Evolutionary conservation across 2,113 vertebrate genomes (phyloP).

Genomic region (Malurus alboscapulatus): DNA sequence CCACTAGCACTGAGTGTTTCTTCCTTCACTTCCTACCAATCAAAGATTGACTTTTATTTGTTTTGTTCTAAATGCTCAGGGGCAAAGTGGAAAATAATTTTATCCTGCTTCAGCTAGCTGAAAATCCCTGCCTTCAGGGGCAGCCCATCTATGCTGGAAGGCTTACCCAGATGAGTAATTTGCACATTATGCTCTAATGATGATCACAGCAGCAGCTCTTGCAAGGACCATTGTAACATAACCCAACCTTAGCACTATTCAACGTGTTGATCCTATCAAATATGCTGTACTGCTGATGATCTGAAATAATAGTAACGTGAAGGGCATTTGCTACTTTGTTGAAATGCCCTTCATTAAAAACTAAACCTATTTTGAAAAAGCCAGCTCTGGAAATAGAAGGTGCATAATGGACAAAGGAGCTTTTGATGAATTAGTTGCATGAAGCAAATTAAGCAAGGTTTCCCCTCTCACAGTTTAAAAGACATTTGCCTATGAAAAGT

Average conservation of each 20-base stretch:
- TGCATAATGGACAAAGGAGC: rapidly evolving
- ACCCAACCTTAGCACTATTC: neutral
- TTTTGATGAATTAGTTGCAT: neutral
- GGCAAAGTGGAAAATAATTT: neutral
- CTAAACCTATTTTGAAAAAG: neutral
- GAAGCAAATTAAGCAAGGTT: neutral
- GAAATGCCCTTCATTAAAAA: neutral
- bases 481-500: neutral
- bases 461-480: neutral
- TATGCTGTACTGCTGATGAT: neutral
- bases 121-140: neutral
- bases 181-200: neutral
- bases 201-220: neutral
- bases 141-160: neutral
- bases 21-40: neutral
- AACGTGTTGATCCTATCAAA: neutral
- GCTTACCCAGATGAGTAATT: neutral
- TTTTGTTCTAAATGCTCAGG: neutral
- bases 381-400: neutral
- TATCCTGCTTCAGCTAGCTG: neutral
- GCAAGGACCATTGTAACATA: neutral
- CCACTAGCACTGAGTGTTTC: neutral
- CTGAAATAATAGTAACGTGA: neutral
- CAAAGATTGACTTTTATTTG: constrained; percentile 3
- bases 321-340: neutral